These are phyloP conservation scores for Ptychobarbus kaznakovi DNA, from an alignment of 2,797 vertebrate species.

Conservation along the genomic window DNA sequence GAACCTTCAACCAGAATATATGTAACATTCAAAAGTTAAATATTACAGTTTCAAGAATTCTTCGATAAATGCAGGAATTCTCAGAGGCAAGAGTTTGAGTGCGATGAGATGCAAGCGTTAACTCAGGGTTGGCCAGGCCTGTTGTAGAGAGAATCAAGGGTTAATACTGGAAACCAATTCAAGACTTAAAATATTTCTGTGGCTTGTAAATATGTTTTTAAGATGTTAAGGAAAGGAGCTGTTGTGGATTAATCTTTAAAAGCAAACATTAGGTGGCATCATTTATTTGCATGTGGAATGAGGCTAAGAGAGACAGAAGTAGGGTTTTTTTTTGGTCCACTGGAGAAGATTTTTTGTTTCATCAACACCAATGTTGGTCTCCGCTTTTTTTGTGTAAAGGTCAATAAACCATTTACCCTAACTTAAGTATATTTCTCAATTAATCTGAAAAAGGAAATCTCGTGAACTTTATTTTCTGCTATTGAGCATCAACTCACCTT, in stretches of 20 bases:
- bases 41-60: background rate
- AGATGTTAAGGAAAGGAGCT: background rate
- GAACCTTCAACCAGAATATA: conserved; percentile 9
- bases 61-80: background rate
- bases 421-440: background rate
- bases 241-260: background rate
- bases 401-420: background rate
- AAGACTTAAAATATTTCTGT: background rate
- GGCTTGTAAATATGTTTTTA: background rate
- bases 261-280: background rate
- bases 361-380: background rate
- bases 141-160: background rate
- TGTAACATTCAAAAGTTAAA: background rate
- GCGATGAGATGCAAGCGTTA: background rate
- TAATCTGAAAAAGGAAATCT: background rate
- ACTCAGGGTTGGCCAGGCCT: conserved; percentile 10
- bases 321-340: background rate
- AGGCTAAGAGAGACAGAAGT: background rate
- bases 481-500: conserved; percentile 30
- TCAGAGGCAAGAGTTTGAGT: background rate
- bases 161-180: background rate
- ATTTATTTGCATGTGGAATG: background rate
- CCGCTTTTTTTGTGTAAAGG: background rate
- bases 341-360: background rate
- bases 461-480: background rate